Base-by-base conservation (phyloP, 2,888 invertebrate genomes). In the Sthenelais limicola region DNA sequence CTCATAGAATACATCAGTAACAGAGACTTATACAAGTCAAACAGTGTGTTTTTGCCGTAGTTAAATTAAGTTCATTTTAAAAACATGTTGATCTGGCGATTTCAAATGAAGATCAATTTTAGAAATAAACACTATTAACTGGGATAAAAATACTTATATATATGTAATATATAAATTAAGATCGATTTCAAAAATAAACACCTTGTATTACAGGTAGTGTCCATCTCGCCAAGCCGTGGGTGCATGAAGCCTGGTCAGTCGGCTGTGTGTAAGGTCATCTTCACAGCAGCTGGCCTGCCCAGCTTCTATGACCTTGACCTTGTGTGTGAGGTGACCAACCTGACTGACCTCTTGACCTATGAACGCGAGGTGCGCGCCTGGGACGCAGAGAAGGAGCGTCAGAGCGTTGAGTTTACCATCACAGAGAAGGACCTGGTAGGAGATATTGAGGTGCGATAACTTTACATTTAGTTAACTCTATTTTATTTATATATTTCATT, bases 281-380 rank as follows among this genome's bases (percentile, higher is more conserved):
- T 88, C 78, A 78, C 82, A 9, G 84, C 87, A 1, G 77, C 75
- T 66, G 84, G 83, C n/a, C 79, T 80, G 21, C 85, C 88, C 9
- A 82, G 85, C 21, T 88, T 88, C 81, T 87, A 85, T 75, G 86
- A 88, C 77, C 80, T 88, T 73, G 87, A 87, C 78, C 82, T 88
- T 21, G 81, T 88, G 32, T 88, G 88, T 82, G 87, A 88, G 82
- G 80, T 85, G 24, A 82, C 82, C 21, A 84, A 86, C 74, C 80
- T 84, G 71, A 80, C 82, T 15, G 83, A 84, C 52, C 80, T 82
- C 76, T 75, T 71, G 3, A 71, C 78, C 33, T 87, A 86, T 77
- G 72, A 75, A 51, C 70, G 79, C 33, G 77, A 82, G 38, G 74
- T 87, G 69, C 48, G 71, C 2, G 81, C 78, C 0, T 88, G 87